Percentiles rank a stretch among this genome's conserved stretches.
Evolutionary conservation across 2,888 invertebrate species (phyloP).

Genomic region (Ferdinandea cuprea): DNA sequence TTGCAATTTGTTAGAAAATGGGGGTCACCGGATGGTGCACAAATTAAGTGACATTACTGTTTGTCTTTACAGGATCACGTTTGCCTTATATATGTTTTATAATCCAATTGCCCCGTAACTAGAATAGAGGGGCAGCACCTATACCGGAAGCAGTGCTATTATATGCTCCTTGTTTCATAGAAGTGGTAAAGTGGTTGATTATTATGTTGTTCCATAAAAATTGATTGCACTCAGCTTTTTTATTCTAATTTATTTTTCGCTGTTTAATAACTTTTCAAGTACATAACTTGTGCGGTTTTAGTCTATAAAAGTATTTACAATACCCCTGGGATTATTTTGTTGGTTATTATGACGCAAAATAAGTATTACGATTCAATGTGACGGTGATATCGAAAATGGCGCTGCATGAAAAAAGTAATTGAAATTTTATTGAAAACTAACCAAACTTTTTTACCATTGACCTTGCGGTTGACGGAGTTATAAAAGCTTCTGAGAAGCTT

Average conservation of each 20-base stretch:
- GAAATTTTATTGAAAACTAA: no score
- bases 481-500: no score
- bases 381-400: no score
- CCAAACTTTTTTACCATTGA: no score
- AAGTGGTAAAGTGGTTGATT: not conserved
- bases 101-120: conserved; percentile 38
- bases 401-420: no score
- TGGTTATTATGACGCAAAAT: not conserved
- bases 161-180: no score
- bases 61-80: not conserved
- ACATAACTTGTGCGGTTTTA: not conserved
- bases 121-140: no score
- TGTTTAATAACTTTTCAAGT: conserved; percentile 10
- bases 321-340: not conserved
- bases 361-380: not conserved
- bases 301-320: not conserved
- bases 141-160: conserved; percentile 32
- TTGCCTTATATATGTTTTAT: no score
- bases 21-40: no score
- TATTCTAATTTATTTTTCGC: not conserved
- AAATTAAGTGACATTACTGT: no score
- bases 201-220: conserved; percentile 11
- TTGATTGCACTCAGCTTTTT: not conserved
- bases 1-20: no score
- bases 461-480: no score